phyloP scores from a whole-genome alignment of 1,140 invertebrate species.

The Saccostrea echinata region DNA sequence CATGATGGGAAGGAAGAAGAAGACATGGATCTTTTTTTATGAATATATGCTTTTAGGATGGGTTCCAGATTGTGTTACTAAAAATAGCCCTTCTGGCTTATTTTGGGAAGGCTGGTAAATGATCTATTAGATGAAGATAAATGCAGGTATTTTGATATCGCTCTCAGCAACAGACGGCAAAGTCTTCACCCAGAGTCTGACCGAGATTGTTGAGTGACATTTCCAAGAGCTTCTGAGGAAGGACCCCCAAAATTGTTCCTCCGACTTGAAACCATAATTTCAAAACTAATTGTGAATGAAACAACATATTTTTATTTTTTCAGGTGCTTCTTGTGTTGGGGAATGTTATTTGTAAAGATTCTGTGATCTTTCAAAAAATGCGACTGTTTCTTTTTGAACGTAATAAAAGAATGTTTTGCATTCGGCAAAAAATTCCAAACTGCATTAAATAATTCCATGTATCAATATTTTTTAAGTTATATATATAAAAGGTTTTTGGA shows the following conservation, averaged over 20 bases:
- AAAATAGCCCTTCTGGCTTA: not conserved
- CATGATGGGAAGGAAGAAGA: not conserved
- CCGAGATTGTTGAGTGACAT: not conserved
- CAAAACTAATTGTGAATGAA: not conserved
- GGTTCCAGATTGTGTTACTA: not conserved
- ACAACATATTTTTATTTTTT: not conserved
- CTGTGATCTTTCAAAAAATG: too few relatives aligned
- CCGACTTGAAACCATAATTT: too few relatives aligned
- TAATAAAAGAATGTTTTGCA: too few relatives aligned
- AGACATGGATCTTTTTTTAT: not conserved
- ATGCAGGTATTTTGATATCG: conserved; percentile 20
- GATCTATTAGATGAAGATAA: conserved; percentile 29
- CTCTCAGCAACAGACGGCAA: not conserved
- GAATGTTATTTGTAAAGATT: not conserved
- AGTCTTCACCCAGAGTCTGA: not conserved
- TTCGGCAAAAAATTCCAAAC: too few relatives aligned
- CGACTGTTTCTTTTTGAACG: too few relatives aligned
- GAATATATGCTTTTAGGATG: conserved; percentile 9
- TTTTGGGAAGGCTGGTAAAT: conserved; percentile 27
- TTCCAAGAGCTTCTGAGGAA: not conserved
- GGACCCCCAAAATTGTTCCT: too few relatives aligned
- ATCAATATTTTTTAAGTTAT: too few relatives aligned
- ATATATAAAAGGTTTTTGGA: too few relatives aligned
- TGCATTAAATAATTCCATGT: too few relatives aligned
- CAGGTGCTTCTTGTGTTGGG: not conserved